Conservation (phyloP, 1,140 invertebrate species). For the Ips nitidus region DNA sequence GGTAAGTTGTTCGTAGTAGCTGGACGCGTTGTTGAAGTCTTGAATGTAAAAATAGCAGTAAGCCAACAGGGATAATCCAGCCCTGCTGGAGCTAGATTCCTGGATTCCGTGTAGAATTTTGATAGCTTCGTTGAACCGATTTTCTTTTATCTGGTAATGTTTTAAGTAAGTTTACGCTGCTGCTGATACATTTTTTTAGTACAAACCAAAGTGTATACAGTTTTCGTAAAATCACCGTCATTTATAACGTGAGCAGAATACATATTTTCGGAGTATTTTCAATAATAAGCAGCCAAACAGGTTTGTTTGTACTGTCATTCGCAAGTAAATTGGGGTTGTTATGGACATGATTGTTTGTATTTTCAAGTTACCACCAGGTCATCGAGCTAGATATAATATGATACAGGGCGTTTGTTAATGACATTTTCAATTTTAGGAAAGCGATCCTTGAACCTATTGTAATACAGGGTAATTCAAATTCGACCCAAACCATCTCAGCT, state of each 20-base stretch:
- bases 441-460: too few species aligned
- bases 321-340: too few species aligned
- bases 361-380: too few species aligned
- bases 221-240: constrained; percentile 87
- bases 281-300: too few species aligned
- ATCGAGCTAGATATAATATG: too few species aligned
- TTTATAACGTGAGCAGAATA: constrained; percentile 63
- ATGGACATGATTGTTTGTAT: too few species aligned
- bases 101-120: constrained; percentile 73
- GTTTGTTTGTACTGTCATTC: too few species aligned
- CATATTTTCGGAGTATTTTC: constrained; percentile 33
- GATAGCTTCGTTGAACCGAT: constrained; percentile 85
- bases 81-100: constrained; percentile 63
- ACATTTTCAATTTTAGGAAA: too few species aligned
- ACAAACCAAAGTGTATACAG: constrained; percentile 81
- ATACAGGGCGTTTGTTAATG: too few species aligned
- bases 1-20: constrained; percentile 93
- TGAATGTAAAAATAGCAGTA: constrained; percentile 96
- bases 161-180: not conserved
- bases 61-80: constrained; percentile 89
- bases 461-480: too few species aligned
- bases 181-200: not conserved
- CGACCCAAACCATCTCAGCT: too few species aligned
- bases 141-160: constrained; percentile 82
- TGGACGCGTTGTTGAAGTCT: constrained; percentile 91